Evolutionary conservation across 2,113 vertebrate genomes (phyloP).

Genomic region (Rhombomys opimus): DNA sequence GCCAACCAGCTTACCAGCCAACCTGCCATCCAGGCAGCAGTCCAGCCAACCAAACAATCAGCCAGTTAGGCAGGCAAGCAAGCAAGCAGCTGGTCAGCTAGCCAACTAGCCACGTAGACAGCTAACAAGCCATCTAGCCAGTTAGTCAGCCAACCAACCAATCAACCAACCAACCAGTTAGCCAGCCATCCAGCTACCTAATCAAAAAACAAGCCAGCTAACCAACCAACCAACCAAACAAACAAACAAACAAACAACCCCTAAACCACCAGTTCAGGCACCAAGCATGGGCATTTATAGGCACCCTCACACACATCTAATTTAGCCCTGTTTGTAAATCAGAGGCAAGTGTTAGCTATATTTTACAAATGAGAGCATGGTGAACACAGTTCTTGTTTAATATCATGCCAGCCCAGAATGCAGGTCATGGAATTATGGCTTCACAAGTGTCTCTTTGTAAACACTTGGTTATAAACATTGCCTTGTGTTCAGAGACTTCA

Average conservation of each 20-base stretch:
- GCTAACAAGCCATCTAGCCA: not conserved
- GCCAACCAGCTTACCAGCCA: not conserved
- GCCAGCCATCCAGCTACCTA: not conserved
- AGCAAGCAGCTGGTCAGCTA: not conserved
- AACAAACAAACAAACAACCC: not conserved
- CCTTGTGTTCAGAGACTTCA: slow-evolving; percentile 30
- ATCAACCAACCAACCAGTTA: not conserved
- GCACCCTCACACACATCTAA: slow-evolving; percentile 6
- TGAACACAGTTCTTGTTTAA: slow-evolving; percentile 36
- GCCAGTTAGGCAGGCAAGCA: not conserved
- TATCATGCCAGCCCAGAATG: slow-evolving; percentile 15
- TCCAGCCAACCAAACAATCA: not conserved
- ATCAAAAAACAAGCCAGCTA: not conserved
- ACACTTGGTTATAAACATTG: slow-evolving; percentile 38
- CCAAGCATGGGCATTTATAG: not conserved
- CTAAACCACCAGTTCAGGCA: not conserved
- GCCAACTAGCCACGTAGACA: not conserved
- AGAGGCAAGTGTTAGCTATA: slow-evolving; percentile 36
- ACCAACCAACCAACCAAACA: not conserved
- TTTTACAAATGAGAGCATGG: slow-evolving; percentile 50
- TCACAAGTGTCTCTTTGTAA: slow-evolving; percentile 58
- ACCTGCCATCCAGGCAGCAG: not conserved
- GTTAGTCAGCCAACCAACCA: rapidly evolving
- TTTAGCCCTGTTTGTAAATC: not conserved
- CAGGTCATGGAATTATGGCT: not conserved